phyloP scores from a whole-genome alignment of 2,113 vertebrate species.

The Sinocyclocheilus grahami region DNA sequence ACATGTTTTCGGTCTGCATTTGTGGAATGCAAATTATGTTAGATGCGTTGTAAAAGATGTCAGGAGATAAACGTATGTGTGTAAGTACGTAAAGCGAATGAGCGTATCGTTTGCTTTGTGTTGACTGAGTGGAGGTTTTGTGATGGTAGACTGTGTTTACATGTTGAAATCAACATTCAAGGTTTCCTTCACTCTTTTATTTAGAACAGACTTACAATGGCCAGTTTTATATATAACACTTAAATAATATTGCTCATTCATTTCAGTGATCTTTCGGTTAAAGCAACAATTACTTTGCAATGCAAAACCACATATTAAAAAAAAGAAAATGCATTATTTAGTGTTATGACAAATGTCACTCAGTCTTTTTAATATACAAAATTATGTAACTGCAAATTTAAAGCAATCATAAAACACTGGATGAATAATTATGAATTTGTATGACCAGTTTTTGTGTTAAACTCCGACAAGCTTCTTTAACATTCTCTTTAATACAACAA shows the following conservation, averaged over 20 bases:
- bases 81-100: neutral
- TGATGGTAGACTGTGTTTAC: neutral
- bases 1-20: conserved; percentile 52
- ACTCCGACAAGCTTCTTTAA: neutral
- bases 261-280: neutral
- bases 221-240: neutral
- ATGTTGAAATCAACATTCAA: neutral
- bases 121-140: neutral
- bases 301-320: too few species aligned
- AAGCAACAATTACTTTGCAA: neutral
- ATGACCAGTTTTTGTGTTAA: neutral
- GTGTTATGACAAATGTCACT: neutral
- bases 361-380: neutral
- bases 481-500: conserved; percentile 20
- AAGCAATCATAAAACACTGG: neutral
- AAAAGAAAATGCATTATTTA: neutral
- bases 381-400: neutral
- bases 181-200: neutral
- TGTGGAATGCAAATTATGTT: conserved; percentile 35
- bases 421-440: neutral
- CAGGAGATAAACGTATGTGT: conserved; percentile 19
- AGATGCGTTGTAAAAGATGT: conserved; percentile 22
- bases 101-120: neutral
- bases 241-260: neutral
- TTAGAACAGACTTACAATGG: neutral